phyloP scores from a whole-genome alignment of 2,888 invertebrate genomes.

The Nomada flava region DNA sequence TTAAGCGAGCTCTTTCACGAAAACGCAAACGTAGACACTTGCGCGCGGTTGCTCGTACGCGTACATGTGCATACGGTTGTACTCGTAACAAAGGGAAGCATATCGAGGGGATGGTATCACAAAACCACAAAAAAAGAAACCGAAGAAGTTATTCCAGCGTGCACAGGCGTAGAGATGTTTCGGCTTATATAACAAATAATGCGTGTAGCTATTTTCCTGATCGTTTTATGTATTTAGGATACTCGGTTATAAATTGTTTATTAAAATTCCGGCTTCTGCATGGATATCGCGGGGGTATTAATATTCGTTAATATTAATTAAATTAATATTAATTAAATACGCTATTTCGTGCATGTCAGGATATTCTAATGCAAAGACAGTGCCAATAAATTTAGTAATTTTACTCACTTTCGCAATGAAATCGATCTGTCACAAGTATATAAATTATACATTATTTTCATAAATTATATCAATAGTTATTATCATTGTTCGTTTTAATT shows the following conservation, averaged over 20 bases:
- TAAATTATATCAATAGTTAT: neutral
- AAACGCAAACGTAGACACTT: conserved; percentile 11
- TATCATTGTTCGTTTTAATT: neutral
- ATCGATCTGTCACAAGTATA: neutral
- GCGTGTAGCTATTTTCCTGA: neutral
- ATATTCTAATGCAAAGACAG: too few species aligned
- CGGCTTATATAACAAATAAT: neutral
- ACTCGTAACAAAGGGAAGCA: conserved; percentile 34
- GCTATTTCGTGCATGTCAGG: too few species aligned
- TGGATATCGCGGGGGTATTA: neutral
- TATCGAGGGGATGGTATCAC: conserved; percentile 52
- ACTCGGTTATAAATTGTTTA: neutral
- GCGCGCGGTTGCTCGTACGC: neutral
- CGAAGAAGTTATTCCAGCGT: too few species aligned
- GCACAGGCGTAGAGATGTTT: neutral
- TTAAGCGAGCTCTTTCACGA: conserved; percentile 64
- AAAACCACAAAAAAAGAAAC: conserved; percentile 3
- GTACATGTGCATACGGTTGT: neutral
- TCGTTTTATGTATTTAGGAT: neutral
- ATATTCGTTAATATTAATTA: too few species aligned
- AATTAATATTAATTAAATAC: too few species aligned
- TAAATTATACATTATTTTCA: too few species aligned
- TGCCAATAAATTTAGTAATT: too few species aligned
- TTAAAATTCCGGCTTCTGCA: neutral
- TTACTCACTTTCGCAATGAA: neutral